phyloP scores from a whole-genome alignment of 2,888 invertebrate species.

The Adineta ricciae region DNA sequence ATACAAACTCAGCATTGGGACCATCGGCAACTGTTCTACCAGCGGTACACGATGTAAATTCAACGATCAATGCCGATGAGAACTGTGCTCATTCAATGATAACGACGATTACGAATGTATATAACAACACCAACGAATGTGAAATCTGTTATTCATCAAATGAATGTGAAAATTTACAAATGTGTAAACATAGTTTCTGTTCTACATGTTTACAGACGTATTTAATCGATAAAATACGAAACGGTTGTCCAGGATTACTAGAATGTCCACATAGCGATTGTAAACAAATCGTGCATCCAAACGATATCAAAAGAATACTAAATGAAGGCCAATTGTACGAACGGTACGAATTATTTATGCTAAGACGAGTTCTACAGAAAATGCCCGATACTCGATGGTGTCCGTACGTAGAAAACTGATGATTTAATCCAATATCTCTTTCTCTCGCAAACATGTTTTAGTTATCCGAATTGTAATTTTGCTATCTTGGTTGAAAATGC shows the following conservation, averaged over 20 bases:
- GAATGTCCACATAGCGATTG: constrained; percentile 17
- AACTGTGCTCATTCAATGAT: neutral
- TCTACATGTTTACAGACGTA: constrained; percentile 76
- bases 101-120: neutral
- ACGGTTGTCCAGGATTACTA: neutral
- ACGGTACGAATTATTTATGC: constrained; percentile 89
- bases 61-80: neutral
- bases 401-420: neutral
- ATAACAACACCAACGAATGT: neutral
- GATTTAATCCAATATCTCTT: too few relatives aligned
- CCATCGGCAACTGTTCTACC: neutral
- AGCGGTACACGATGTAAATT: neutral
- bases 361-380: constrained; percentile 75
- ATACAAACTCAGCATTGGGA: neutral
- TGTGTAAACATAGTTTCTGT: constrained; percentile 75
- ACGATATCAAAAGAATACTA: constrained; percentile 34
- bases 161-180: constrained; percentile 15
- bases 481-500: neutral
- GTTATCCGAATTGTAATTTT: neutral
- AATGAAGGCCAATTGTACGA: constrained; percentile 64
- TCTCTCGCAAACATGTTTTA: neutral
- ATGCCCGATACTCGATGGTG: constrained; percentile 60
- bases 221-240: constrained; percentile 73
- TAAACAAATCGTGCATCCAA: constrained; percentile 11
- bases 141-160: constrained; percentile 11